Base-by-base conservation (phyloP, 2,888 invertebrate genomes). In the Crepidodera aurea region DNA sequence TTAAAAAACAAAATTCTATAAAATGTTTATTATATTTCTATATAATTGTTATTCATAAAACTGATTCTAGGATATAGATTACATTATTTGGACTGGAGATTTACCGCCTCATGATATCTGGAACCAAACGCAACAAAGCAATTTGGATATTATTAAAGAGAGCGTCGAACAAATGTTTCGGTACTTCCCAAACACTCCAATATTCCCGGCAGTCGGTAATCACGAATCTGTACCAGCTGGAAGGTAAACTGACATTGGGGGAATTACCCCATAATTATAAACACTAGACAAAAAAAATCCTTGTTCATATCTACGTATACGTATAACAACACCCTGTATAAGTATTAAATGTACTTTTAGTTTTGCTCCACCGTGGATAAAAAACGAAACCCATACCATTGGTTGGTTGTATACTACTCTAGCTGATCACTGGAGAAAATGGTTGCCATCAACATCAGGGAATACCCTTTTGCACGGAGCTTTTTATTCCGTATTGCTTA, bases 151-250 rank as follows among this genome's bases (percentile, higher is more conserved):
- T 42, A 85, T 95, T 8, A 89, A 89, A 73, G 91, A 93, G 74
- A 92, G 93, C 0, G 92, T 93, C 0, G 84, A 87, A 15, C 91
- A 93, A 76, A 90, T 94, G 88, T 85, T 88, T 0, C 88, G 90
- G 64, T 88, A 88, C 81, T 96, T 98, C 76, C 97, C 94, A 0
- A 91, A 91, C 0, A 90, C 92, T 19, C 96, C 95, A 0, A 93
- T 98, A 69, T 97, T 94, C 76, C 95, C 97, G 8, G 93, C 96
- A 0, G 83, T 98, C 8, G 98, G 98, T 1, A 98, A 98, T 82
- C 98, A 98, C 75, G 98, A 98, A 83, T 90, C 94, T 67, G 91
- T 93, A 7, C 98, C 98, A n/a, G 94, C 96, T 0, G 96, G 98
- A 78, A 93, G 92, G 94, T 93, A 82, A 71, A 69, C 10, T 46